Percentiles rank a stretch among this genome's conserved stretches.
Evolutionary conservation across 2,888 invertebrate species (phyloP).

Genomic region (Stictocephala bisonia): DNA sequence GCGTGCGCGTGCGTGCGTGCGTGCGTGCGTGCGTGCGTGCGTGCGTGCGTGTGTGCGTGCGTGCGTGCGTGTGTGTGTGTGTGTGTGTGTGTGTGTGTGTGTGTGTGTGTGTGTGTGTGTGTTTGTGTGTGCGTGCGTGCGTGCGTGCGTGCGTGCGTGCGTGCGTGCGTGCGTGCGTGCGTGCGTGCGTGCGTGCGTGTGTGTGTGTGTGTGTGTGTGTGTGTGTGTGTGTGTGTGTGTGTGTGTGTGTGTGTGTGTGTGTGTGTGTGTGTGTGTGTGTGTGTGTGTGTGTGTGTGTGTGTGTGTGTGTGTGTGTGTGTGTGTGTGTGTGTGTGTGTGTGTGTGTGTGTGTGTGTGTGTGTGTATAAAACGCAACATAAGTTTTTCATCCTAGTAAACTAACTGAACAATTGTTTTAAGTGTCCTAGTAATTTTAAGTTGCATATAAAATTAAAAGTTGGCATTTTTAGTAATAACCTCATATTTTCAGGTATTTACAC

Average conservation of each 20-base stretch:
- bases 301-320: conserved; percentile 4
- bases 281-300: conserved; percentile 9
- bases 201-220: not conserved
- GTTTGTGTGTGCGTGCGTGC: too few species aligned
- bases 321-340: conserved; percentile 5
- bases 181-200: not conserved
- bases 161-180: not conserved
- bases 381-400: too few species aligned
- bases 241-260: conserved; percentile 13
- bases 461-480: too few species aligned
- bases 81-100: not conserved
- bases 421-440: too few species aligned
- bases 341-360: conserved; percentile 7
- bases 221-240: conserved; percentile 13
- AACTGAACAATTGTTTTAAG: too few species aligned
- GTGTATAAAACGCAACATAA: too few species aligned
- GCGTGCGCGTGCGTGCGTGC: not conserved
- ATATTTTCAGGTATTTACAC: too few species aligned
- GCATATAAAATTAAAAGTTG: too few species aligned
- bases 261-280: conserved; percentile 13
- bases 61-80: too few species aligned
- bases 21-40: not conserved
- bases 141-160: not conserved
- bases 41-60: not conserved
- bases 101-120: conserved; percentile 13